These are phyloP conservation scores for Apostichopus leukothele DNA, from an alignment of 53 echinoderm and acorn worm genomes.

Conservation along the genomic window DNA sequence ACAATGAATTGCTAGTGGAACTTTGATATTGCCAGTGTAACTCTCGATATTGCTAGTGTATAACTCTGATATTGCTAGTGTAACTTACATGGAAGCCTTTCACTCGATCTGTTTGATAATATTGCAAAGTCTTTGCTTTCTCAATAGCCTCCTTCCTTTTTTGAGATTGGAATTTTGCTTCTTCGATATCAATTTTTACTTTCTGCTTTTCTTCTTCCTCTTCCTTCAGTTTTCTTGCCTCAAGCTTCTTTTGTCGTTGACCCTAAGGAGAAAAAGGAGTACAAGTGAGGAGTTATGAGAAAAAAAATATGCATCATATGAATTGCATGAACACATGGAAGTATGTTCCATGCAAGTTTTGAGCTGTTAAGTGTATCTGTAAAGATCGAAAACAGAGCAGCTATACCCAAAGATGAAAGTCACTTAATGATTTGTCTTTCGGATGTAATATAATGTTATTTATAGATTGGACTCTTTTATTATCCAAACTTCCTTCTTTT, in stretches of 20 bases:
- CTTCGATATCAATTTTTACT: constrained; percentile 91
- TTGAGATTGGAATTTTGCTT: constrained; percentile 91
- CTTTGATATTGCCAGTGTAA: not conserved
- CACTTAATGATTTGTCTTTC: too few relatives aligned
- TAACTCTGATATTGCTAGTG: not conserved
- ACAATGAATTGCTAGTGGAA: not conserved
- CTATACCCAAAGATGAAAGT: too few relatives aligned
- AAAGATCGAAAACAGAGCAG: too few relatives aligned
- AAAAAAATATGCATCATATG: too few relatives aligned
- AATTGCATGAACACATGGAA: too few relatives aligned
- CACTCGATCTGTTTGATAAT: constrained; percentile 97
- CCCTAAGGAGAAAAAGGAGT: constrained; percentile 54
- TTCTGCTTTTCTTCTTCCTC: constrained; percentile 88
- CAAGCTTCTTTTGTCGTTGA: constrained; percentile 91
- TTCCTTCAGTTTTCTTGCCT: constrained; percentile 88
- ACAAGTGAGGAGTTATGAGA: too few relatives aligned
- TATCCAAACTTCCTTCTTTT: too few relatives aligned
- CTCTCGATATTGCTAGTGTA: not conserved
- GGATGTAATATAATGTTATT: too few relatives aligned
- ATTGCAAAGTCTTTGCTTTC: constrained; percentile 96
- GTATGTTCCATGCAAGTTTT: too few relatives aligned
- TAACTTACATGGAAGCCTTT: constrained; percentile 98
- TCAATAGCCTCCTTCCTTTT: constrained; percentile 95
- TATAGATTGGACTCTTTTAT: too few relatives aligned
- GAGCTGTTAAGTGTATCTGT: too few relatives aligned